Conservation (phyloP, 2,888 invertebrate species). For the Torymus auratus region DNA sequence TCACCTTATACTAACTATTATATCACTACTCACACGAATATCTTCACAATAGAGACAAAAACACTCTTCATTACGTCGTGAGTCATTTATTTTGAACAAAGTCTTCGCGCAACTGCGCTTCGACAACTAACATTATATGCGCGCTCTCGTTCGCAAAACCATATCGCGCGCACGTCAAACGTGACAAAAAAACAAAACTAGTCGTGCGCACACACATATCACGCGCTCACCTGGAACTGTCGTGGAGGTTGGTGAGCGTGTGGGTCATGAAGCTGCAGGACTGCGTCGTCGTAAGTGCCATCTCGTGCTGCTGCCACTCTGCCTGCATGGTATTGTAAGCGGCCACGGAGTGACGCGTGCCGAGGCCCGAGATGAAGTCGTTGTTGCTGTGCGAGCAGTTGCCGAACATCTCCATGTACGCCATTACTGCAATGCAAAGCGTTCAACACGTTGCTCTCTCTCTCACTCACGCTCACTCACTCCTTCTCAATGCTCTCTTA, state of each 20-base stretch:
- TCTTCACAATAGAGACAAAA: too few species aligned
- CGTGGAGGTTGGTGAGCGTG: conserved; percentile 72
- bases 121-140: too few species aligned
- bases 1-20: too few species aligned
- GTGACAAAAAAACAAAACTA: not conserved
- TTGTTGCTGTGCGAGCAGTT: conserved; percentile 90
- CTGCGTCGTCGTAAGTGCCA: conserved; percentile 79
- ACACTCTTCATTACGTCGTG: too few species aligned
- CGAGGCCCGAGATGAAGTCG: conserved; percentile 85
- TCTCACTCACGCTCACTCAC: not conserved
- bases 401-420: conserved; percentile 97
- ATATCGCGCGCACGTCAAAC: not conserved
- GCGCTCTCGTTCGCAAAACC: too few species aligned
- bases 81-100: too few species aligned
- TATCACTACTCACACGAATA: too few species aligned
- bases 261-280: conserved; percentile 79
- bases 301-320: conserved; percentile 78
- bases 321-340: conserved; percentile 83
- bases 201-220: too few species aligned
- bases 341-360: conserved; percentile 88
- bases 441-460: conserved; percentile 16
- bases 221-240: conserved; percentile 69
- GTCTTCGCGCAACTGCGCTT: too few species aligned
- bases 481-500: not conserved
- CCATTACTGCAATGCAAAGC: conserved; percentile 84